Evolutionary conservation across 1,140 invertebrate genomes (phyloP), one percentile per base, ranked within the genome.

Genomic region (Drosophila ironensis): DNA sequence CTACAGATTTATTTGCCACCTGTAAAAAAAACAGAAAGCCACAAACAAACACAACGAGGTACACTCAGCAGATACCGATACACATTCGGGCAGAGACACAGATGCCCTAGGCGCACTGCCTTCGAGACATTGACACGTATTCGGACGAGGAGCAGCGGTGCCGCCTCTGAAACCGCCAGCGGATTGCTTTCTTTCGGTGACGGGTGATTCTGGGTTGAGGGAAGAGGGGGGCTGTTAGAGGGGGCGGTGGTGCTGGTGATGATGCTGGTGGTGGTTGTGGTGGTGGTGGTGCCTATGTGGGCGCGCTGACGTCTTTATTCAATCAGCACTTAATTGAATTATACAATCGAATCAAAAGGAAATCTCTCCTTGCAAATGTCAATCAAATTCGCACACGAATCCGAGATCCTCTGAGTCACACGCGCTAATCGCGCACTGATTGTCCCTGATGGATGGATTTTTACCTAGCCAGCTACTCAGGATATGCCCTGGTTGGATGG

Each of bases 281-380:
- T 48, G 48, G 25, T 35, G 57, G 16, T 47, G 40, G 16, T 42
- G n/a, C 22, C 27, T 68, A 50, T 52, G 80, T 72, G 80, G 66
- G 60, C 59, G 71, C 41, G 81, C 75, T 87, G 80, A 86, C 80
- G 80, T 86, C 75, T 86, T 81, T 72, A 86, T 86, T 87, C 80
- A 86, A 87, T 87, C 80, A 80, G 67, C 80, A 86, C 74, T 68
- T 80, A 75, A 86, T 87, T 77, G 80, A 80, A 75, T 86, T 86
- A 86, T 80, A 80, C 80, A 86, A 86, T 63, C 70, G 56, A 59
- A 74, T 74, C 74, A 84, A 67, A 84, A 76, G 50, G 28, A 68
- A 46, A 68, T 33, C 19, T 60, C 54, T 72, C 61, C 57, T 41
- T 54, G 46, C 60, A 71, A 57, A 41, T 56, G 72, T 72, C 77